These are phyloP conservation scores for Drosophila seguyi DNA, from an alignment of 1,140 invertebrate species.

Conservation along the genomic window DNA sequence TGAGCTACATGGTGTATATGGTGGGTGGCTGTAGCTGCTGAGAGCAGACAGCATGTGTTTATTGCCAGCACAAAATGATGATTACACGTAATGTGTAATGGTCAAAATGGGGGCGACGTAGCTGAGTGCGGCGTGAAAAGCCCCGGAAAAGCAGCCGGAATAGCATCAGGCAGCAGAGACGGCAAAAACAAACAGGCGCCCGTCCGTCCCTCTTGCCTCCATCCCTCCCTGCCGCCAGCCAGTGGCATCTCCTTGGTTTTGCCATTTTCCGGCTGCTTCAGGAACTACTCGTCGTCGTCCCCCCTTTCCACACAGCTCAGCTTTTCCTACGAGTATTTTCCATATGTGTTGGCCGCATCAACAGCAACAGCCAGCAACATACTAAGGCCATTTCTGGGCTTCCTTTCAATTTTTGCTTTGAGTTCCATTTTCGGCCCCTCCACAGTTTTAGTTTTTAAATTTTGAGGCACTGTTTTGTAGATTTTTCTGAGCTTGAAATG, in stretches of 20 bases:
- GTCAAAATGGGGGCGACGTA: conserved; percentile 29
- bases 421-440: neutral
- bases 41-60: conserved; percentile 77
- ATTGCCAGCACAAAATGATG: conserved; percentile 83
- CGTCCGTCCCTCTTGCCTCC: neutral
- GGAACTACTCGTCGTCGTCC: conserved; percentile 4
- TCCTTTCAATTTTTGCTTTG: conserved; percentile 28
- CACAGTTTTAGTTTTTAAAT: conserved; percentile 1
- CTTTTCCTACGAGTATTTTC: conserved; percentile 49
- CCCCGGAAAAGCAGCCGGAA: conserved; percentile 76
- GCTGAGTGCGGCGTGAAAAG: conserved; percentile 58
- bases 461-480: neutral
- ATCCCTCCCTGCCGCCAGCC: conserved; percentile 18
- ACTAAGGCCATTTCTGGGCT: conserved; percentile 35
- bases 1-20: conserved; percentile 1
- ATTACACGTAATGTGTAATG: conserved; percentile 80
- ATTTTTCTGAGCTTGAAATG: neutral
- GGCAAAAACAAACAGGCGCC: conserved; percentile 73
- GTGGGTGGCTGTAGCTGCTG: conserved; percentile 31
- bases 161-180: conserved; percentile 63
- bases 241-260: conserved; percentile 51
- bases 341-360: conserved; percentile 61
- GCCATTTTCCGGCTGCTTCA: conserved; percentile 31
- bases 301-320: conserved; percentile 13
- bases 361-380: conserved; percentile 39